These are phyloP conservation scores for Solea senegalensis DNA, from an alignment of 2,113 vertebrate genomes.

Conservation along the genomic window DNA sequence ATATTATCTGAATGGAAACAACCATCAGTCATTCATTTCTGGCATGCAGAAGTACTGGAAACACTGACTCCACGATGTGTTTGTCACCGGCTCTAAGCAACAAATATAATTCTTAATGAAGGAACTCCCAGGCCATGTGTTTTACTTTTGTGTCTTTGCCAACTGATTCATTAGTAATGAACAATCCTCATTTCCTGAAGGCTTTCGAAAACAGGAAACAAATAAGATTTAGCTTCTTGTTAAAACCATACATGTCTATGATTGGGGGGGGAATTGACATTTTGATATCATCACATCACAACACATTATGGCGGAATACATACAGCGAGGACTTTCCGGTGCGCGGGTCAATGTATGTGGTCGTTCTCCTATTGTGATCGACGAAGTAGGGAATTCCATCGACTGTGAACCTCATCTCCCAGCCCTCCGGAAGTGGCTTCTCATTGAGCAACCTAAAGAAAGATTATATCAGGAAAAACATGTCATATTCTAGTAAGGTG, in stretches of 20 bases:
- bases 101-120: neutral
- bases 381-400: constrained; percentile 98
- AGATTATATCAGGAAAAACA: neutral
- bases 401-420: constrained; percentile 99
- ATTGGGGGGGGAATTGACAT: too few relatives aligned
- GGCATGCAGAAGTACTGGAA: constrained; percentile 8
- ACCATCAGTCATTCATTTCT: neutral
- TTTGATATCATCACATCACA: too few relatives aligned
- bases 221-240: neutral
- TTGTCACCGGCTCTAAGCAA: neutral
- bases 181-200: neutral
- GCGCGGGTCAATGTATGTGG: constrained; percentile 97
- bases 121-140: neutral
- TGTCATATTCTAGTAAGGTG: neutral
- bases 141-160: neutral
- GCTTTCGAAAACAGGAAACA: neutral
- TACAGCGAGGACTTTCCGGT: constrained; percentile 97
- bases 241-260: neutral
- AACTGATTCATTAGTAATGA: neutral
- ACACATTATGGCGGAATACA: constrained; percentile 48
- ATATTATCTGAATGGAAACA: constrained; percentile 4
- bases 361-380: constrained; percentile 96
- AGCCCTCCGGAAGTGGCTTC: constrained; percentile 96
- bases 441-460: constrained; percentile 90
- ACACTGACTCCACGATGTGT: neutral